Conservation (phyloP, 2,113 vertebrate species). For the Xiphophorus couchianus region DNA sequence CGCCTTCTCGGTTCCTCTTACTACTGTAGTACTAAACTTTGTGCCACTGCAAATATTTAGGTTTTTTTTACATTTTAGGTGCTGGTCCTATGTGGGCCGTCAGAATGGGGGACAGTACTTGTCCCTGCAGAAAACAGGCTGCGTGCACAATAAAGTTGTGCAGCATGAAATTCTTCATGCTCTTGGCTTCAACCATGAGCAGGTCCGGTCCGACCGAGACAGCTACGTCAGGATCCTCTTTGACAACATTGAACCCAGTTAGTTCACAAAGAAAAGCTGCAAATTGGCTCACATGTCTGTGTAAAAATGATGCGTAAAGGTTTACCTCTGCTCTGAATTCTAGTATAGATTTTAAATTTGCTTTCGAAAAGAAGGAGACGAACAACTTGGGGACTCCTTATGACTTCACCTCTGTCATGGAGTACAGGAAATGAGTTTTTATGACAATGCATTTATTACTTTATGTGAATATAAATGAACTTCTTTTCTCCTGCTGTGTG, state of each 20-base stretch:
- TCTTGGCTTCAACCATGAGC: slow-evolving; percentile 76
- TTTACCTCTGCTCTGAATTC: neutral
- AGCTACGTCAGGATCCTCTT: slow-evolving; percentile 30
- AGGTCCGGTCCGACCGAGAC: slow-evolving; percentile 71
- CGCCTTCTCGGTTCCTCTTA: too few species aligned
- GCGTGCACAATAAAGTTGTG: slow-evolving; percentile 20
- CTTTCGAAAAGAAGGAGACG: neutral
- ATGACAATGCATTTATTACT: too few species aligned
- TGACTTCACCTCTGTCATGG: slow-evolving; percentile 3
- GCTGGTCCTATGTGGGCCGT: slow-evolving; percentile 66
- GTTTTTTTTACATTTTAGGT: slow-evolving; percentile 49
- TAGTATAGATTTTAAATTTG: neutral
- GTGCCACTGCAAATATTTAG: neutral
- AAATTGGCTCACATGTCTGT: neutral
- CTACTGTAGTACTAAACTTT: too few species aligned
- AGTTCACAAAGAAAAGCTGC: neutral
- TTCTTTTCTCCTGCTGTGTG: neutral
- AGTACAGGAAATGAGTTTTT: neutral
- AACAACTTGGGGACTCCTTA: slow-evolving; percentile 3
- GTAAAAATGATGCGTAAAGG: neutral
- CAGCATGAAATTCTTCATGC: slow-evolving; percentile 74
- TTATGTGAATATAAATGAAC: neutral
- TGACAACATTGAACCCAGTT: slow-evolving; percentile 56
- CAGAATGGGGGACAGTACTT: slow-evolving; percentile 21
- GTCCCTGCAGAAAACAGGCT: slow-evolving; percentile 39